Conservation (phyloP, 2,113 vertebrate genomes). For the Vidua macroura region DNA sequence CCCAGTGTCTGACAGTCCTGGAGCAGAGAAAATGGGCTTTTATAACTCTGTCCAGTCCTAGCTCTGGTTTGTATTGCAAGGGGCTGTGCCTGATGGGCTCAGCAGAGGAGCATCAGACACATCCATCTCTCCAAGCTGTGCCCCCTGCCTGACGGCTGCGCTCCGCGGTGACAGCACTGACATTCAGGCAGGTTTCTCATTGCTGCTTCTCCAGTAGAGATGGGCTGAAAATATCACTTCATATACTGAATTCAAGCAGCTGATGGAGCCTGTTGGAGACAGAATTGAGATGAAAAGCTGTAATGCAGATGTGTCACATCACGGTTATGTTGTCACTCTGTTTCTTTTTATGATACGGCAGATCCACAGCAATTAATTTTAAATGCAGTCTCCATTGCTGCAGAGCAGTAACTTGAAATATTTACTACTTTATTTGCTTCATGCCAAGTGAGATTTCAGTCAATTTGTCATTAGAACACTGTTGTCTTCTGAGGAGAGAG, state of each 20-base stretch:
- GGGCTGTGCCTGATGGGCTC: neutral
- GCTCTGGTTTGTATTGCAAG: neutral
- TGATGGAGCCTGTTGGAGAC: constrained; percentile 42
- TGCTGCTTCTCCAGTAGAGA: neutral
- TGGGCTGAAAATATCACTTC: neutral
- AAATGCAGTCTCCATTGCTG: constrained; percentile 48
- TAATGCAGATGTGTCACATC: constrained; percentile 67
- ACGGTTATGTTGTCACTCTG: constrained; percentile 33
- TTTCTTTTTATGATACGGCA: constrained; percentile 37
- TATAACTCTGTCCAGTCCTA: neutral
- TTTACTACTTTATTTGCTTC: constrained; percentile 65
- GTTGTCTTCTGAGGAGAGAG: constrained; percentile 23
- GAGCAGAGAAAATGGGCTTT: neutral
- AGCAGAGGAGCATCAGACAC: neutral
- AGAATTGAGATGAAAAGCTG: constrained; percentile 64
- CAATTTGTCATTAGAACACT: constrained; percentile 64
- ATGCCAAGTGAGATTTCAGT: constrained; percentile 64
- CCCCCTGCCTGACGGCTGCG: accelerated
- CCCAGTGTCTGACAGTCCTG: neutral
- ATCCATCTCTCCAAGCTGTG: neutral
- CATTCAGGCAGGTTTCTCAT: neutral
- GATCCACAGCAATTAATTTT: constrained; percentile 70
- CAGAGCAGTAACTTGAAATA: constrained; percentile 57
- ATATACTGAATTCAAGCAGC: neutral
- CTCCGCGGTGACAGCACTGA: neutral